Evolutionary conservation across 2,888 invertebrate species (phyloP), one percentile per base, ranked within the genome.

Genomic region (Dynastes tityus): DNA sequence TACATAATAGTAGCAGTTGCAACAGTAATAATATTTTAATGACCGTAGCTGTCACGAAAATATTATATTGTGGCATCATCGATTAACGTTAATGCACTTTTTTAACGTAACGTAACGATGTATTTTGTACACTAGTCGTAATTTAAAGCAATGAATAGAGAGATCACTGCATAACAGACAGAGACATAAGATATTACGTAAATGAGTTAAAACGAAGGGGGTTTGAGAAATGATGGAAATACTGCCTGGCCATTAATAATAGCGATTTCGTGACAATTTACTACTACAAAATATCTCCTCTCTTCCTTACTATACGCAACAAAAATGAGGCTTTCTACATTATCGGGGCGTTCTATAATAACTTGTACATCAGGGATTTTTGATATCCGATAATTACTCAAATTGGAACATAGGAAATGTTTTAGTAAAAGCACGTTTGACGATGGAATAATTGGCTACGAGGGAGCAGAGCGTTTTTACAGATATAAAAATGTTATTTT

Each of bases 201-300:
- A 63, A 29, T 3, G 63, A 32, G 27, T 29, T n/a, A 11, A 29
- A 51, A 22, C 13, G 63, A 9, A 63, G 29, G 63, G 63, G 27
- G 29, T 63, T 27, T 27, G 49, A n/a, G 29, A 68, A 68, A 51
- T 68, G 68, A n/a, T 68, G 51, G 68, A 51, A 53, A 51, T 11
- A 29, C 27, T 58, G 58, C 45, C 37, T 13, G 11, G 61, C 61
- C 73, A 74, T 74, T 74, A 74, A 74, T 74, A 74, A 74, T 29
- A 61, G 45, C 45, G 61, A 68, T 49, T 68, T 45, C 73, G 73
- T 74, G 73, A 74, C 73, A 61, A 74, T 74, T 61, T 74, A 55
- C 55, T 55, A 61, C 40, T 49, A 68, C 51, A 68, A 68, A 68
- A 68, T 51, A 51, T 68, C 51, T 37, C 49, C 37, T 49, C 29